Conservation (phyloP, 2,113 vertebrate genomes). For the Pseudorasbora parva region DNA sequence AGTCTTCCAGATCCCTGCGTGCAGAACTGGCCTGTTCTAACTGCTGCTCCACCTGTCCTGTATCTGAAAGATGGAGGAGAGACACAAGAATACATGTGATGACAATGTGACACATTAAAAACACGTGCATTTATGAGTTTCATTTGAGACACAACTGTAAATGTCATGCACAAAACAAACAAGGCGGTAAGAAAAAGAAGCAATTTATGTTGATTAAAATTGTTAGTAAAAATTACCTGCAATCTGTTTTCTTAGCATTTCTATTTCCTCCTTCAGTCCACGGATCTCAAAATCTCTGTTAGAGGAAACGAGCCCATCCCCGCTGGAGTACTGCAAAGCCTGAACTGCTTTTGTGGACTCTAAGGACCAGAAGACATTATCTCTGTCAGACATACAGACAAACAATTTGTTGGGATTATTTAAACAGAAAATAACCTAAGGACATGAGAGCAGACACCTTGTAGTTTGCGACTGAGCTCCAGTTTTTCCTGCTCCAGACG, state of each 20-base stretch:
- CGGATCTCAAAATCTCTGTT: constrained; percentile 94
- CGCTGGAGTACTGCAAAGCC: constrained; percentile 86
- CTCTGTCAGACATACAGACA: not conserved
- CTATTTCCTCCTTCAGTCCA: constrained; percentile 93
- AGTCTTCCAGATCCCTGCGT: constrained; percentile 87
- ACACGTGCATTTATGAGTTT: not conserved
- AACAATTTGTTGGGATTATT: not conserved
- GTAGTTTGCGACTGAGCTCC: constrained; percentile 94
- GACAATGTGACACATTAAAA: not conserved
- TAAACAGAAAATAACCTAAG: not conserved
- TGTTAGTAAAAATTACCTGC: constrained; percentile 75
- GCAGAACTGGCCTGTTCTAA: constrained; percentile 87
- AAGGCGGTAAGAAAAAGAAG: too few relatives aligned
- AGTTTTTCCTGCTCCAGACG: constrained; percentile 95
- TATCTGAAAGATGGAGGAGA: constrained; percentile 74
- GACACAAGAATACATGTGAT: not conserved
- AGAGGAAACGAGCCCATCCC: constrained; percentile 76
- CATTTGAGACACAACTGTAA: not conserved
- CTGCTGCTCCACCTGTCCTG: constrained; percentile 86
- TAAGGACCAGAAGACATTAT: constrained; percentile 55
- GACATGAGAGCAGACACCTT: constrained; percentile 76
- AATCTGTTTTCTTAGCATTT: constrained; percentile 90
- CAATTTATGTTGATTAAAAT: too few relatives aligned
- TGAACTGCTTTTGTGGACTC: constrained; percentile 95
- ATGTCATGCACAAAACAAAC: not conserved